A percentile compares a stretch with the other conserved stretches of the same genome.
Conservation (phyloP, 2,797 vertebrate genomes). For the Emys orbicularis region DNA sequence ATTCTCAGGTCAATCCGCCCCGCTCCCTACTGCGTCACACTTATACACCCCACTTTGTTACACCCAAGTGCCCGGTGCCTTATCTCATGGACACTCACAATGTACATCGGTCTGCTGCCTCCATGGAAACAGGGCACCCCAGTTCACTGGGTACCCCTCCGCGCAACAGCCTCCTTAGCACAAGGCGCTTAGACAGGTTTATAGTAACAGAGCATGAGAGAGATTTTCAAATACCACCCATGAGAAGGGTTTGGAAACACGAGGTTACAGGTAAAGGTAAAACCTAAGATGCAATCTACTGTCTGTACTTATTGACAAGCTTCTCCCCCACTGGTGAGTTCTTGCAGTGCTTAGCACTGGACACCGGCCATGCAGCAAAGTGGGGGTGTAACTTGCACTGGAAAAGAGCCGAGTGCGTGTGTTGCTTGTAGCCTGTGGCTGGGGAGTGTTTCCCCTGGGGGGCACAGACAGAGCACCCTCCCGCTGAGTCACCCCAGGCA, state of each 20-base stretch:
- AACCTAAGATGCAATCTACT: not conserved
- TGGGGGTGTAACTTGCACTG: not conserved
- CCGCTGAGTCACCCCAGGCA: not conserved
- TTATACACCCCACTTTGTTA: not conserved
- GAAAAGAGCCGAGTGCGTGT: not conserved
- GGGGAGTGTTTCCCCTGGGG: not conserved
- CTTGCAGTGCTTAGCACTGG: not conserved
- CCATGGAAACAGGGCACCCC: not conserved
- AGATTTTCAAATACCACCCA: not conserved
- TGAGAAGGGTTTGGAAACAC: not conserved
- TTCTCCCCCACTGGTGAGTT: not conserved
- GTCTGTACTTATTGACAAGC: not conserved
- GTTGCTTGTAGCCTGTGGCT: no score
- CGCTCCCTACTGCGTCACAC: no score
- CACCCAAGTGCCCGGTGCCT: not conserved
- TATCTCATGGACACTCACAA: no score
- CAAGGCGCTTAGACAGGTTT: not conserved
- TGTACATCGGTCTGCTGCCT: not conserved
- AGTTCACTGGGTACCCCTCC: not conserved
- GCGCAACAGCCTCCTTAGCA: no score
- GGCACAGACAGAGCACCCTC: no score
- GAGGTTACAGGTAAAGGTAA: not conserved
- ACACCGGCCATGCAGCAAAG: not conserved
- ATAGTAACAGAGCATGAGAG: not conserved
- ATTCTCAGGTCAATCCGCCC: no score